Percentiles rank a stretch among this genome's conserved stretches.
Conservation (phyloP, 2,888 invertebrate species). For the Drosophila mimetica region DNA sequence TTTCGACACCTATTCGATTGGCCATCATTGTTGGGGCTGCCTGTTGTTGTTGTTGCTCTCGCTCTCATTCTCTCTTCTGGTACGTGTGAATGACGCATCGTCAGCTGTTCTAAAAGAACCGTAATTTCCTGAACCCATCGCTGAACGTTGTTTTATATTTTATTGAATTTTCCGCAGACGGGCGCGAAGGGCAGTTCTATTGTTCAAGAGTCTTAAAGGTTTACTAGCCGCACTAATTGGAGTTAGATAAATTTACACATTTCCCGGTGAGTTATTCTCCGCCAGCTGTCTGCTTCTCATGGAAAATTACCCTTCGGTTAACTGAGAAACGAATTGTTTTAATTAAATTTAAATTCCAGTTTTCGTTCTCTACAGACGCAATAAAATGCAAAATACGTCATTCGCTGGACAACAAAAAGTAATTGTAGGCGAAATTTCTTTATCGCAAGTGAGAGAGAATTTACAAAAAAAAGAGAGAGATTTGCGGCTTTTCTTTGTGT, state of each 20-base stretch:
- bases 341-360: conserved; percentile 13
- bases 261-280: conserved; percentile 21
- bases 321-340: conserved; percentile 5
- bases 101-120: conserved; percentile 67
- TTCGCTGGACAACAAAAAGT: conserved; percentile 25
- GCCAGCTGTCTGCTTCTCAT: conserved; percentile 20
- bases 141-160: conserved; percentile 65
- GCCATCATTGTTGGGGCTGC: conserved; percentile 30
- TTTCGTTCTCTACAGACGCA: not conserved
- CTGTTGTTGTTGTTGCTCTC: conserved; percentile 30
- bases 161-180: conserved; percentile 73
- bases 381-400: conserved; percentile 29
- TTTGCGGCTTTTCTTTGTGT: conserved; percentile 27
- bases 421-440: conserved; percentile 51
- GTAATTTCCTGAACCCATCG: conserved; percentile 60
- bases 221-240: not conserved
- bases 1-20: conserved; percentile 18
- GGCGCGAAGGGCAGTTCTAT: conserved; percentile 23
- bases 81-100: conserved; percentile 73
- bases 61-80: conserved; percentile 37
- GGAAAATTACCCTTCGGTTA: conserved; percentile 1
- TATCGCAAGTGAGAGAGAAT: conserved; percentile 32
- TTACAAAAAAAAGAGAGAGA: conserved; percentile 12
- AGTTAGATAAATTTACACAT: not conserved
- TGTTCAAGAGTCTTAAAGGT: conserved; percentile 10